Evolutionary conservation across 2,113 vertebrate species (phyloP).

Genomic region (Uria aalge): DNA sequence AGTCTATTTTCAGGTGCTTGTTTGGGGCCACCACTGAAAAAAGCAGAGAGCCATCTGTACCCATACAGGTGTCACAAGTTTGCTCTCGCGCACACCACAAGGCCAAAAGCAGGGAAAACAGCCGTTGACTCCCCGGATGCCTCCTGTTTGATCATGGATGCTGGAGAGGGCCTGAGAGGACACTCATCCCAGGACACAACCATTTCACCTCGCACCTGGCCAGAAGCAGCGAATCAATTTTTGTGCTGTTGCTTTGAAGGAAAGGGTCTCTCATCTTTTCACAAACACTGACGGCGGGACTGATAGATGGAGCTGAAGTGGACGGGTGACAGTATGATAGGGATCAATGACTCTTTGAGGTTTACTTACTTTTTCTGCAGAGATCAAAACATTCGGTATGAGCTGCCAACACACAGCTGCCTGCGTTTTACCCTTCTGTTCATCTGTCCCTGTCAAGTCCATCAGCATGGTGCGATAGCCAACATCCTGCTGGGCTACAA

Average conservation of each 20-base stretch:
- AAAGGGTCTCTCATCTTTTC: neutral
- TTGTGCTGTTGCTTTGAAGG: constrained; percentile 9
- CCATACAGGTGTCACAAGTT: neutral
- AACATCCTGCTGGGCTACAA: neutral
- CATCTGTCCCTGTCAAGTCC: neutral
- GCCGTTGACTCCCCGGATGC: neutral
- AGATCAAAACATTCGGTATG: constrained; percentile 21
- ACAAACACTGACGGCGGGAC: neutral
- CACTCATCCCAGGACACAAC: neutral
- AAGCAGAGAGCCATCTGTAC: neutral
- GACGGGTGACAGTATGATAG: neutral
- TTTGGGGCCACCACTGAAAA: neutral
- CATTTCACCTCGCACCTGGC: neutral
- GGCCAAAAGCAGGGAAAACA: neutral
- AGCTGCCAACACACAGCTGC: neutral
- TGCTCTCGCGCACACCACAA: neutral
- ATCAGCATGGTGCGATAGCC: neutral
- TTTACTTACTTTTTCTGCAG: constrained; percentile 53
- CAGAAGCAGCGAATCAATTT: neutral
- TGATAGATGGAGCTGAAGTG: neutral
- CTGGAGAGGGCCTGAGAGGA: neutral
- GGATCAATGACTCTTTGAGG: constrained; percentile 43
- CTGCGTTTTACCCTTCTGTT: neutral
- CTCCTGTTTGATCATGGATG: neutral
- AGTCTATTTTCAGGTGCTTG: neutral